A percentile compares a stretch with the other conserved stretches of the same genome.
Evolutionary conservation across 2,888 invertebrate genomes (phyloP).

Genomic region (Noctuana brunneofusca): DNA sequence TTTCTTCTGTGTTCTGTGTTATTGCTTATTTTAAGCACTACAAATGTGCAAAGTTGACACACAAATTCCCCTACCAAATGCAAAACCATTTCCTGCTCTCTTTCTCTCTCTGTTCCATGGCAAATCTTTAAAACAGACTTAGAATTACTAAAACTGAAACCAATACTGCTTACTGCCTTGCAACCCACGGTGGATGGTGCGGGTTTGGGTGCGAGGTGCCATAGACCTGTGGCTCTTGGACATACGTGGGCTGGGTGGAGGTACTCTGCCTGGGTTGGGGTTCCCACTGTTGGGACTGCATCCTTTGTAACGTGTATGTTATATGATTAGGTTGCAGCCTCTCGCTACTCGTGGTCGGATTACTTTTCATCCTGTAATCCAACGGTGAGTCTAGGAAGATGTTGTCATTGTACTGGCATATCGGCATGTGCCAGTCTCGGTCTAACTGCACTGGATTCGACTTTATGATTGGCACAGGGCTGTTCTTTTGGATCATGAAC

Average conservation of each 20-base stretch:
- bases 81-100: not conserved
- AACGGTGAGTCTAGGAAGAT: constrained; percentile 65
- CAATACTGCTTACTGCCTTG: constrained; percentile 54
- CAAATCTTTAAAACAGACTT: not conserved
- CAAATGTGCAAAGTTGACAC: not conserved
- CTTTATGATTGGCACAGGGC: not conserved
- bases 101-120: not conserved
- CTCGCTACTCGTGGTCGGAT: not conserved
- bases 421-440: constrained; percentile 54
- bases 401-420: constrained; percentile 71
- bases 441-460: not conserved
- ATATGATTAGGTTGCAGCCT: constrained; percentile 20
- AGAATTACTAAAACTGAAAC: constrained; percentile 42
- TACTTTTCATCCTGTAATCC: constrained; percentile 51
- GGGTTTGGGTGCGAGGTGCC: constrained; percentile 70
- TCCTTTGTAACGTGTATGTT: constrained; percentile 14
- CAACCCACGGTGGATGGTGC: constrained; percentile 68
- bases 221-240: constrained; percentile 58
- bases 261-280: constrained; percentile 30
- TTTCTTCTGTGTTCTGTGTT: too few species aligned
- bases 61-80: not conserved
- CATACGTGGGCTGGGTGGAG: constrained; percentile 50
- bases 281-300: not conserved
- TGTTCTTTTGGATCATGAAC: constrained; percentile 55
- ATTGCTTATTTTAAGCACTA: too few species aligned